Conservation (phyloP, 2,888 invertebrate species). For the Xanthorhoe spadicearia region DNA sequence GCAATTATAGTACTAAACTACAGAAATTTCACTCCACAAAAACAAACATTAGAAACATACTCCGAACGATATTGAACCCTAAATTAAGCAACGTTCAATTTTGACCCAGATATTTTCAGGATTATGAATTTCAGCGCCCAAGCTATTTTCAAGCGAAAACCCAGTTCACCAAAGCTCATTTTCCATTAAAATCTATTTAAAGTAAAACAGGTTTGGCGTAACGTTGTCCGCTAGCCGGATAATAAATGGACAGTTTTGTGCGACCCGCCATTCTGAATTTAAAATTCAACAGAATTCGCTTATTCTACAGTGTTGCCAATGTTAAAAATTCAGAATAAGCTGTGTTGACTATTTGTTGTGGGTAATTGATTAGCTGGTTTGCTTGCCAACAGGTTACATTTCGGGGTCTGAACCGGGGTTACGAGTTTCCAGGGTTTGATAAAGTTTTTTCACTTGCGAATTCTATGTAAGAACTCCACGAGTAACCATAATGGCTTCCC, state of each 20-base stretch:
- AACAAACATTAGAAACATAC: neutral
- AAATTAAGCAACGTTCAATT: neutral
- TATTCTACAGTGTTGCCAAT: conserved; percentile 33
- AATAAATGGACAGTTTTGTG: conserved; percentile 55
- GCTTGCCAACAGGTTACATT: conserved; percentile 14
- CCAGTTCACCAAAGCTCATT: conserved; percentile 1
- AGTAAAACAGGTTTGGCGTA: conserved; percentile 25
- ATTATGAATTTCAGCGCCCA: neutral
- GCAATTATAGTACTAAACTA: neutral
- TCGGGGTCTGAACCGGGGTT: neutral
- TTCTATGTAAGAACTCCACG: too few species aligned
- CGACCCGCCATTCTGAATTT: conserved; percentile 48
- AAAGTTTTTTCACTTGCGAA: neutral
- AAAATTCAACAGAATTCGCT: conserved; percentile 43
- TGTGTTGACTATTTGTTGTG: conserved; percentile 26
- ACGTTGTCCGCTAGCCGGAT: conserved; percentile 47
- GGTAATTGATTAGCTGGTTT: conserved; percentile 26
- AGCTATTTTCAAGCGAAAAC: conserved; percentile 7
- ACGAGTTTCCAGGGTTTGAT: neutral
- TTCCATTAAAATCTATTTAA: conserved; percentile 17
- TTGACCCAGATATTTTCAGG: neutral
- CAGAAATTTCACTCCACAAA: conserved; percentile 7
- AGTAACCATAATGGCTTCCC: too few species aligned
- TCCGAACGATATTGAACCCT: conserved; percentile 10
- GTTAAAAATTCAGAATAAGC: conserved; percentile 29